phyloP scores from a whole-genome alignment of 53 echinoderm and acorn worm species.

The Paelopatides confundens region DNA sequence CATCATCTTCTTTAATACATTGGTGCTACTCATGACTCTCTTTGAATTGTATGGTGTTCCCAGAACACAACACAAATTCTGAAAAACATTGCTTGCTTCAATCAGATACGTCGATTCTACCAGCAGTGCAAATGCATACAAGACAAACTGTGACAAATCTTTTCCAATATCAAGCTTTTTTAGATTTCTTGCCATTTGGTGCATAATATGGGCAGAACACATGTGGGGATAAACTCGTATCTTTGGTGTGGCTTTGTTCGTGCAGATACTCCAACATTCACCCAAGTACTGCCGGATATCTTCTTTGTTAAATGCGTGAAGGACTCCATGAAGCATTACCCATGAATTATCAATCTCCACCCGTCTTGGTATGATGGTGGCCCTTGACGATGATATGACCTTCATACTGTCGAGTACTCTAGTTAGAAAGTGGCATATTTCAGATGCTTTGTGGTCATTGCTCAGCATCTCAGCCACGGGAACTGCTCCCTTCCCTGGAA shows the following conservation, averaged over 20 bases:
- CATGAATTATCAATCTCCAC: slow-evolving; percentile 15
- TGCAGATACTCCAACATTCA: not conserved
- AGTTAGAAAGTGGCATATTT: not conserved
- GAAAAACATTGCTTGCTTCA: not conserved
- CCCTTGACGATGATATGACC: not conserved
- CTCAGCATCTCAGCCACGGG: not conserved
- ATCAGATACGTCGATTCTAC: not conserved
- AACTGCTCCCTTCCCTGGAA: not conserved
- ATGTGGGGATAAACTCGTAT: slow-evolving; percentile 15
- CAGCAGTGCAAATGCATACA: not conserved
- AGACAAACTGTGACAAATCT: not conserved
- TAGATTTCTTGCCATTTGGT: not conserved
- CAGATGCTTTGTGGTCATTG: not conserved
- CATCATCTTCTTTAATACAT: not conserved
- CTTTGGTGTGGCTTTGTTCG: not conserved
- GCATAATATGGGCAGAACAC: slow-evolving; percentile 22
- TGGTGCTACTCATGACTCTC: not conserved
- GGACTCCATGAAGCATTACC: not conserved
- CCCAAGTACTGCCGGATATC: not conserved
- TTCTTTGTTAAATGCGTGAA: not conserved
- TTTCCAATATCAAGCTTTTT: not conserved
- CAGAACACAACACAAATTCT: not conserved
- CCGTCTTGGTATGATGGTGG: not conserved
- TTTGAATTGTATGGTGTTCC: not conserved
- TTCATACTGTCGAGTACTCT: not conserved